Conservation (phyloP, 2,888 invertebrate genomes). For the Dendrolimus pini region DNA sequence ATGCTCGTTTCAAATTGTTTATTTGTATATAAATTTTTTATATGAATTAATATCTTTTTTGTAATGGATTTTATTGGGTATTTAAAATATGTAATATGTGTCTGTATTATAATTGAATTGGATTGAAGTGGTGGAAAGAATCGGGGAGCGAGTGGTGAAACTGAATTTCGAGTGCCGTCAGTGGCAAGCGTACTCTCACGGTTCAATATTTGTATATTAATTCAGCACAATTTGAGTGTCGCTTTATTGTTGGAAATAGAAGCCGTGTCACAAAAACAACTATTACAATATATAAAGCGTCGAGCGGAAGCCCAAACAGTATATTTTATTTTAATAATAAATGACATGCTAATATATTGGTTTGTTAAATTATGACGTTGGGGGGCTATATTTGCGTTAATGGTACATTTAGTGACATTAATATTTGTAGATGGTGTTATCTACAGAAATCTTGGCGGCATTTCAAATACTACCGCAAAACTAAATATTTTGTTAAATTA, state of each 20-base stretch:
- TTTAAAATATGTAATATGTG: too few relatives aligned
- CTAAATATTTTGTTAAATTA: slow-evolving; percentile 16
- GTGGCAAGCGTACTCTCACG: not conserved
- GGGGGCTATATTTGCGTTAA: slow-evolving; percentile 45
- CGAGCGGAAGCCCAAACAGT: slow-evolving; percentile 20
- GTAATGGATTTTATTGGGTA: too few relatives aligned
- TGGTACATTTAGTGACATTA: slow-evolving; percentile 51
- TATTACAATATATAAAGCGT: slow-evolving; percentile 22
- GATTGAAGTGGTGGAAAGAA: too few relatives aligned
- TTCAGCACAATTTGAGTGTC: not conserved
- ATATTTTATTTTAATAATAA: slow-evolving; percentile 25
- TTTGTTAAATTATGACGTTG: slow-evolving; percentile 42
- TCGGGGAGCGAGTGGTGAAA: too few relatives aligned
- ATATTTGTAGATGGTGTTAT: slow-evolving; percentile 49
- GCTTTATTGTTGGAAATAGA: slow-evolving; percentile 16
- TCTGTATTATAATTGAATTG: too few relatives aligned
- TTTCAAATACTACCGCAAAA: slow-evolving; percentile 50
- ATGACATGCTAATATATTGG: slow-evolving; percentile 38
- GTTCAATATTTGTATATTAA: not conserved
- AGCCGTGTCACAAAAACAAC: slow-evolving; percentile 16
- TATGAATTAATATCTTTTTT: too few relatives aligned
- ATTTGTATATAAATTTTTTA: too few relatives aligned
- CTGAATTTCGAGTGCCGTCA: not conserved
- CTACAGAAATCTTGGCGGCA: slow-evolving; percentile 53
- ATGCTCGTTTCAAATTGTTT: too few relatives aligned